Evolutionary conservation across 2,888 invertebrate genomes (phyloP).

Genomic region (Lepidochitona cinerea): DNA sequence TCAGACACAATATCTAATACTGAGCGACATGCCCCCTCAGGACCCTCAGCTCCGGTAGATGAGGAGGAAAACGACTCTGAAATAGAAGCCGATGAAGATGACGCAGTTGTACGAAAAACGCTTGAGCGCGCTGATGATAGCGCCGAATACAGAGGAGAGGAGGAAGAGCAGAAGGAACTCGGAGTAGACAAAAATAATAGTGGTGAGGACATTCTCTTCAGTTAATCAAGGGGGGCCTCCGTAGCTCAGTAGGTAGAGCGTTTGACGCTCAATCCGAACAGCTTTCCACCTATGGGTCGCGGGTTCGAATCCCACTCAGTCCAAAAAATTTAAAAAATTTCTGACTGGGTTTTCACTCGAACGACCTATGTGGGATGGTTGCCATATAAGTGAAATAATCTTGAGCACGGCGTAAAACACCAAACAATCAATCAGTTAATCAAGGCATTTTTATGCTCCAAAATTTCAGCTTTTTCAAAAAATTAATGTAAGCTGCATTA

Average conservation of each 20-base stretch:
- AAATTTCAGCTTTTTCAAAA: no score
- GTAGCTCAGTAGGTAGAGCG: no score
- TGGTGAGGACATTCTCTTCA: background rate
- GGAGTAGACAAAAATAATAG: constrained; percentile 21
- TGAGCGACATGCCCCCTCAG: background rate
- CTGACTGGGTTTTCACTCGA: no score
- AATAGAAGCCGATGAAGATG: constrained; percentile 76
- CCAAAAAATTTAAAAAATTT: background rate
- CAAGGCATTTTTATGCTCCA: background rate
- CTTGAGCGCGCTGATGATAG: constrained; percentile 53
- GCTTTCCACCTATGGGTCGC: no score
- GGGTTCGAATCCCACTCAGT: no score
- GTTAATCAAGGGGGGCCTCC: background rate
- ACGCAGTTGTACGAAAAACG: constrained; percentile 75
- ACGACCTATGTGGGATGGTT: no score
- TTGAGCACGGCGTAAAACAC: no score
- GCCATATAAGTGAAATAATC: no score
- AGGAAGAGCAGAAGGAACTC: constrained; percentile 67
- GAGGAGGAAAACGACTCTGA: constrained; percentile 66
- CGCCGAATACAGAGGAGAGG: constrained; percentile 70
- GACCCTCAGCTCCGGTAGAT: constrained; percentile 74
- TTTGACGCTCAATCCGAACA: no score
- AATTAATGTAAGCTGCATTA: no score
- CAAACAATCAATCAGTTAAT: no score
- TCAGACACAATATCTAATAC: background rate